phyloP scores from a whole-genome alignment of 1,140 invertebrate genomes.

The Achatina immaculata region DNA sequence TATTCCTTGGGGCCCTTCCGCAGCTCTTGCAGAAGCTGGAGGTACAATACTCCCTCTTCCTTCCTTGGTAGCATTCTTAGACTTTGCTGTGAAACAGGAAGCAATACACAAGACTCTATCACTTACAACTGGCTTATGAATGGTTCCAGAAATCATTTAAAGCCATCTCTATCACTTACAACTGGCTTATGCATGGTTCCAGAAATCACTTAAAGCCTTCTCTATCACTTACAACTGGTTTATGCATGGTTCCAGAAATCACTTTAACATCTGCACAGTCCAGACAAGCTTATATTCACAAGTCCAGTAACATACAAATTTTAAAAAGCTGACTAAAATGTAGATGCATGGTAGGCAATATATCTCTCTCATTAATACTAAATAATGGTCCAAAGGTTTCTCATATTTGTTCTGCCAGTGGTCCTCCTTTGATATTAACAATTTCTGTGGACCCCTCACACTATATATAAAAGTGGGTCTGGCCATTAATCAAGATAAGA shows the following conservation, averaged over 20 bases:
- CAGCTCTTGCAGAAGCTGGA: background rate
- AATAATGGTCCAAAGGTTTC: background rate
- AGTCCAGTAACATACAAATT: too few relatives aligned
- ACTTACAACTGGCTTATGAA: too few relatives aligned
- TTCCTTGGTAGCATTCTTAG: conserved; percentile 19
- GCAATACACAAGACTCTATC: background rate
- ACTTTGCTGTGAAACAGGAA: background rate
- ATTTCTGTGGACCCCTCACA: background rate
- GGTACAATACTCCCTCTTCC: background rate
- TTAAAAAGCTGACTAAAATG: too few relatives aligned
- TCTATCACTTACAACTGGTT: too few relatives aligned
- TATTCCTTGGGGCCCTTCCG: conserved; percentile 31
- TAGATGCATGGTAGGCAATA: too few relatives aligned
- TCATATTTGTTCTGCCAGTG: background rate
- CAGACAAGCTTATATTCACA: too few relatives aligned
- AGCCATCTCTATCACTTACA: background rate
- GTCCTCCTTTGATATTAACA: background rate
- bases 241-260: too few relatives aligned
- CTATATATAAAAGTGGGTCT: too few relatives aligned
- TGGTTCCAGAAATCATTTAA: too few relatives aligned
- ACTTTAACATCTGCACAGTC: too few relatives aligned
- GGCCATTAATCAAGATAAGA: background rate
- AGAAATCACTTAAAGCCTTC: background rate
- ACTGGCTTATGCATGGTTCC: background rate
- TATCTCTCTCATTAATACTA: background rate